Conservation (phyloP, 2,113 vertebrate genomes). For the Thalassoma bifasciatum region DNA sequence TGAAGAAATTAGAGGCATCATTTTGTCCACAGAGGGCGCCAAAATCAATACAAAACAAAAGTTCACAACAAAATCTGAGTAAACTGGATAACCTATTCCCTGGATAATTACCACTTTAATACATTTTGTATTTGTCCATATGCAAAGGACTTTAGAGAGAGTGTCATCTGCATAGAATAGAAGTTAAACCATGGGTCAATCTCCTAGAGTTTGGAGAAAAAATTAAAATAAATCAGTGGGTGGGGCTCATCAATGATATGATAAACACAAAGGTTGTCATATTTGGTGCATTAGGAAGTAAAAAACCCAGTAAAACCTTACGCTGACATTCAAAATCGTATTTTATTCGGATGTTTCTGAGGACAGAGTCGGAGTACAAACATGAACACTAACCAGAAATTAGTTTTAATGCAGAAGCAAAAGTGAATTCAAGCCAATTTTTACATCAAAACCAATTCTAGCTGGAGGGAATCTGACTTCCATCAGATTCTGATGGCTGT, state of each 20-base stretch:
- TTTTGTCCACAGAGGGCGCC: too few relatives aligned
- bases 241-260: too few relatives aligned
- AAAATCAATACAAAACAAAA: too few relatives aligned
- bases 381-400: background rate
- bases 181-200: too few relatives aligned
- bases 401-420: background rate
- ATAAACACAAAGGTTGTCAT: too few relatives aligned
- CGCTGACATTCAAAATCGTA: background rate
- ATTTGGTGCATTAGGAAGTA: too few relatives aligned
- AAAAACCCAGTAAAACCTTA: background rate
- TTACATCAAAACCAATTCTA: background rate
- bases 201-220: too few relatives aligned
- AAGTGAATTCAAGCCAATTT: background rate
- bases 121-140: too few relatives aligned
- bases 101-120: background rate
- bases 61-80: too few relatives aligned
- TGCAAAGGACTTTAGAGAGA: background rate
- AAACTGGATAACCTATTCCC: too few relatives aligned
- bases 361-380: background rate
- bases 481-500: background rate
- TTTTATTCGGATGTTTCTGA: background rate
- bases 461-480: background rate
- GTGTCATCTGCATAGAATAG: slow-evolving; percentile 41
- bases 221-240: too few relatives aligned
- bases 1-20: too few relatives aligned